Base-by-base conservation (phyloP, 2,113 vertebrate species). In the Zosterops japonicus region DNA sequence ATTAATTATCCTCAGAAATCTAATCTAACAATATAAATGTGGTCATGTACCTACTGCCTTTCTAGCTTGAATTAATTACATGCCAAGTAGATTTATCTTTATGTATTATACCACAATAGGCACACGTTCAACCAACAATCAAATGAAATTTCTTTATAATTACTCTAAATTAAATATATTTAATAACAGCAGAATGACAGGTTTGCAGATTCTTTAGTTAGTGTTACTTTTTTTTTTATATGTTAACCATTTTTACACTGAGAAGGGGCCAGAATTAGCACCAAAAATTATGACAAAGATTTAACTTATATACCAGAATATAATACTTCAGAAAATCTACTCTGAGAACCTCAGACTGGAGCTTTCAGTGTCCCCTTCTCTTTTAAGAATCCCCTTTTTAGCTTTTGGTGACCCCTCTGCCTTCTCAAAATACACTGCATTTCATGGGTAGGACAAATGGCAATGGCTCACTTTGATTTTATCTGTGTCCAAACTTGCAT, bases 41-140 rank as follows among this genome's bases (percentile, higher is more conserved):
- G 67, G 12, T 92, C 81, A 63, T 67, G 94, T 59, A 95, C 82
- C 87, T 96, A 97, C 77, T 93, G 86, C 91, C 93, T 96, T 92
- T 95, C 85, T 94, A 83, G 95, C 91, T 94, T 95, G 75, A 97
- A 98, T 97, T 98, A 98, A 97, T 97, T 97, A 97, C 92, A 91
- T 69, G 71, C 77, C 72, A 95, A 96, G 75, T 82, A 96, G 95
- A 97, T 97, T 96, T 96, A 97, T 97, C 91, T 98, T 97, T 96
- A 75, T 97, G 96, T 95, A 95, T 89, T 96, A 95, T 95, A 96
- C 91, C 93, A 96, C 95, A 96, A 83, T 90, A 97, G 91, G 83
- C 95, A n/a, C 39, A 94, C 31, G 25, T 97, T 91, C 42, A 42
- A 63, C 60, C 36, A 70, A 96, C 84, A 97, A 97, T 88, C 90